Percentiles rank a stretch among this genome's conserved stretches.
phyloP scores from a whole-genome alignment of 2,888 invertebrate genomes.

The Griposia aprilina region DNA sequence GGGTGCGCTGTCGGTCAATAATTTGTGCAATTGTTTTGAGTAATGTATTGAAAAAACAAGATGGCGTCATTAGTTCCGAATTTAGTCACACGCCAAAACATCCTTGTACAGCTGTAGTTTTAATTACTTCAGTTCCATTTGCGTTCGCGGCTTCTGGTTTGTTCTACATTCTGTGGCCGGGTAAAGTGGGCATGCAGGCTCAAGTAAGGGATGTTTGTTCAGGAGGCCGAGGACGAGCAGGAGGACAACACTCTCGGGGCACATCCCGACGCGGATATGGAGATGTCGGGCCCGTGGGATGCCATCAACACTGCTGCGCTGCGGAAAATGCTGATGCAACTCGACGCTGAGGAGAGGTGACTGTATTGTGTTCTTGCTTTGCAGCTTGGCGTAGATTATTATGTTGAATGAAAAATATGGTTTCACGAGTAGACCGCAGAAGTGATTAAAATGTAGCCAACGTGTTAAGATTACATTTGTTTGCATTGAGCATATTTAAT shows the following conservation, averaged over 20 bases:
- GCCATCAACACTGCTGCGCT: constrained; percentile 84
- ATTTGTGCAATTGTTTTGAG: no score
- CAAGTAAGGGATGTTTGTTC: constrained; percentile 39
- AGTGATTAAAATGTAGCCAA: background rate
- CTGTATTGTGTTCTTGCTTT: background rate
- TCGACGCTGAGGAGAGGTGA: constrained; percentile 86
- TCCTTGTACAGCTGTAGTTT: background rate
- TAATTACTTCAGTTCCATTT: background rate
- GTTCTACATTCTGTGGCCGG: constrained; percentile 3
- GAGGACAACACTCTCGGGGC: constrained; percentile 80
- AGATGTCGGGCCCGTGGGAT: constrained; percentile 81
- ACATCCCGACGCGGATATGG: constrained; percentile 77
- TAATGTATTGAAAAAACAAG: no score
- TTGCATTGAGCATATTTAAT: background rate
- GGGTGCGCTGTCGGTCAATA: no score
- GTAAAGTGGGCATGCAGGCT: background rate
- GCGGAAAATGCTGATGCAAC: constrained; percentile 84
- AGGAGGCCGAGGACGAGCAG: constrained; percentile 85
- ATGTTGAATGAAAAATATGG: background rate
- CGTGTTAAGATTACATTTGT: background rate
- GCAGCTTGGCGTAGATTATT: no score
- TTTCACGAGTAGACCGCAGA: background rate
- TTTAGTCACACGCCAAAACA: no score
- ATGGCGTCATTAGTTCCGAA: no score
- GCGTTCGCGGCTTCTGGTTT: background rate